A percentile compares a stretch with the other conserved stretches of the same genome.
phyloP scores from a whole-genome alignment of 2,888 invertebrate species.

The Pedicia rivosa region DNA sequence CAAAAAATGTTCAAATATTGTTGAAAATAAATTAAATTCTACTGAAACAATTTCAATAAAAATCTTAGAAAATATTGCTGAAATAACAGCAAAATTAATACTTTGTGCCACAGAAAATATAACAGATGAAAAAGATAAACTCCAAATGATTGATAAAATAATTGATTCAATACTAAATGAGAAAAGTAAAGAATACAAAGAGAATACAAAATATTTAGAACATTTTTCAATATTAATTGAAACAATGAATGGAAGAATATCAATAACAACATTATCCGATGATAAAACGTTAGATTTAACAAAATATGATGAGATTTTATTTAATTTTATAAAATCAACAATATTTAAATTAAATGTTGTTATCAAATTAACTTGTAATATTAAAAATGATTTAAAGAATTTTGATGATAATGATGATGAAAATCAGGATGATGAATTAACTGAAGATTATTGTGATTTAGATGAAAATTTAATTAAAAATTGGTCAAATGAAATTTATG shows the following conservation, averaged over 20 bases:
- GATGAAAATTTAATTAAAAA: slow-evolving; percentile 21
- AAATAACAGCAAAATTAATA: slow-evolving; percentile 15
- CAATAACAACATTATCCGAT: not conserved
- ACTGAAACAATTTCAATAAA: slow-evolving; percentile 2
- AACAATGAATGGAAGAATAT: slow-evolving; percentile 16
- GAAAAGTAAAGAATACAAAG: slow-evolving; percentile 8
- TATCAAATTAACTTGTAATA: slow-evolving; percentile 21
- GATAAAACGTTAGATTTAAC: not conserved
- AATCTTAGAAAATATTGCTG: slow-evolving; percentile 6
- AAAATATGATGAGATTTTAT: not conserved
- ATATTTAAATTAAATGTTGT: slow-evolving; percentile 17
- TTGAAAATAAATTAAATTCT: not conserved
- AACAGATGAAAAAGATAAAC: slow-evolving; percentile 16
- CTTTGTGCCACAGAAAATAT: slow-evolving; percentile 23
- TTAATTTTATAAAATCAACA: slow-evolving; percentile 6
- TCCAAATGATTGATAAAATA: slow-evolving; percentile 17
- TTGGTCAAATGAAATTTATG: slow-evolving; percentile 21
- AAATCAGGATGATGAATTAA: slow-evolving; percentile 19
- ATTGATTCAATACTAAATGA: slow-evolving; percentile 11
- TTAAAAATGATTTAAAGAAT: slow-evolving; percentile 7
- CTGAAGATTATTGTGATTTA: slow-evolving; percentile 24
- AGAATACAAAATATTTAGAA: slow-evolving; percentile 12
- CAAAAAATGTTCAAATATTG: not conserved
- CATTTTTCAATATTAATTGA: slow-evolving; percentile 19
- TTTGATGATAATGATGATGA: slow-evolving; percentile 12